Evolutionary conservation across 1,140 invertebrate species (phyloP).

Genomic region (Melipona quadrifasciata): DNA sequence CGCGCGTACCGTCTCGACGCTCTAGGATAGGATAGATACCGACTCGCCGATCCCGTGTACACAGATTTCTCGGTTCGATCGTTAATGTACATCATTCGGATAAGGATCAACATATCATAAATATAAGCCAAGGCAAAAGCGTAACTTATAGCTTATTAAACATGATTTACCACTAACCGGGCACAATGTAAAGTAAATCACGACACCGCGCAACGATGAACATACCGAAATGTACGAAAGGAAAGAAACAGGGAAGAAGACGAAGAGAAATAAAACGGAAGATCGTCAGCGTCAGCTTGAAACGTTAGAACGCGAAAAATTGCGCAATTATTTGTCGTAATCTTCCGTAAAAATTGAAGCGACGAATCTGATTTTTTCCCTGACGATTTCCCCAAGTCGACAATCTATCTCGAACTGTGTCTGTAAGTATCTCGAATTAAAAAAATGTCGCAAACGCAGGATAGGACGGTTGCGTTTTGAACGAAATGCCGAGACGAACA

Average conservation of each 20-base stretch:
- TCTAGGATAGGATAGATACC: conserved; percentile 11
- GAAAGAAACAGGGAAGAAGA: too few species aligned
- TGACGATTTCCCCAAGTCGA: too few species aligned
- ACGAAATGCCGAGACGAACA: background rate
- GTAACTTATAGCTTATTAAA: conserved; percentile 51
- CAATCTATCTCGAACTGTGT: too few species aligned
- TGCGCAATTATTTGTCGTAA: too few species aligned
- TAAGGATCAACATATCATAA: conserved; percentile 47
- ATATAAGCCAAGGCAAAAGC: conserved; percentile 19
- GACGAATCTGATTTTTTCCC: too few species aligned
- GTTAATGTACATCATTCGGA: conserved; percentile 52
- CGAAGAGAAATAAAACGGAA: background rate
- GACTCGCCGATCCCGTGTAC: conserved; percentile 19
- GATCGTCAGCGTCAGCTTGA: too few species aligned
- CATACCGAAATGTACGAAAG: background rate
- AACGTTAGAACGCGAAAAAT: background rate
- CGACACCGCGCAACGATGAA: background rate
- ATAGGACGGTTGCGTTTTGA: background rate
- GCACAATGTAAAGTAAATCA: conserved; percentile 29
- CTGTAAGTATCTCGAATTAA: too few species aligned
- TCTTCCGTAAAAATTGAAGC: too few species aligned
- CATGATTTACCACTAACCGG: conserved; percentile 34
- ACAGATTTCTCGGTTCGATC: conserved; percentile 47
- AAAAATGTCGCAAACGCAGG: too few species aligned
- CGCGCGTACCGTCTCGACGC: conserved; percentile 9